Evolutionary conservation across 2,113 vertebrate species (phyloP), one percentile per base, ranked within the genome.

Genomic region (Planiliza haematocheilus): DNA sequence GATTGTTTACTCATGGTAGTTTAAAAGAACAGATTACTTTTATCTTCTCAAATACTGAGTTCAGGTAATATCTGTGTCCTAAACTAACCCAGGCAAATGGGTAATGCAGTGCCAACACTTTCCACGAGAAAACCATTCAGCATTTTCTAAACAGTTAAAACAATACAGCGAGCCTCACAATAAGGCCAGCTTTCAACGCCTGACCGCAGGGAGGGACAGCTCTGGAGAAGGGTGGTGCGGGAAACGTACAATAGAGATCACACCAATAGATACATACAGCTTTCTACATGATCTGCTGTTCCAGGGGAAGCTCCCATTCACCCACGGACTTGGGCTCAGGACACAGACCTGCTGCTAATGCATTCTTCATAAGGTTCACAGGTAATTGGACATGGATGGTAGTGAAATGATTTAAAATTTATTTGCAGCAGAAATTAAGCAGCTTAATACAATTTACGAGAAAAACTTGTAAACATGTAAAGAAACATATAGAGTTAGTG

Each of bases 121-220:
- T 91, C 51, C 63, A 71, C 73, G 18, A 14, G 56, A 82, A 79
- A 93, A 85, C 88, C 78, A 87, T 93, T 94, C 91, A 93, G 92
- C 90, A 83, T 85, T 93, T 93, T 93, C 82, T 71, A 89, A 92
- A 91, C 86, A 84, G 68, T 63, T 75, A 70, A 83, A 90, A 92
- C 91, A 92, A 92, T 83, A 73, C 76, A 63, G 45, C 0, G 24
- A 57, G 72, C 72, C 53, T 81, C 70, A 91, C 87, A 88, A 91
- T 88, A 79, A 86, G 58, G 45, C 37, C 77, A 68, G 84, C 81
- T 71, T 86, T 88, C 55, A 87, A 70, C 41, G 52, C 41, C 56
- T 38, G 82, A 70, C 66, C 60, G 71, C 77, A 81, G 76, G 72
- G 79, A 81, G 76, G 72, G 79, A 79, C 80, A 53, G 75, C 82